Percentiles rank a stretch among this genome's conserved stretches.
Conservation (phyloP, 2,797 vertebrate genomes). For the Moxostoma hubbsi region DNA sequence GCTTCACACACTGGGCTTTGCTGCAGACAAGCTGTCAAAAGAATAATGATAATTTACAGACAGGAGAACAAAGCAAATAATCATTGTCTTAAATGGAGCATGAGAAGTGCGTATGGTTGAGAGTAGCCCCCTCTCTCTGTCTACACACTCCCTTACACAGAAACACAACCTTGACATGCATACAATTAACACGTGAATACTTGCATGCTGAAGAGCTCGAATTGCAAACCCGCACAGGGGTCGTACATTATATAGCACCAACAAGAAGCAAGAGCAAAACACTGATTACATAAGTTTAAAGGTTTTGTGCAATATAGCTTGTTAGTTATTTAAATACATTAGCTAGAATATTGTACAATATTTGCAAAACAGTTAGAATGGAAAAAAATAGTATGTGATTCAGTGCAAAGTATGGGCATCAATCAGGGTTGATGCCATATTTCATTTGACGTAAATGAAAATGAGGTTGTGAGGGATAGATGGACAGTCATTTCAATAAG, state of each 20-base stretch:
- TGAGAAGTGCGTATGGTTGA: slow-evolving; percentile 63
- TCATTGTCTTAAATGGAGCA: slow-evolving; percentile 70
- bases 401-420: not conserved
- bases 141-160: slow-evolving; percentile 42
- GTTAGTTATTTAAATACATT: not conserved
- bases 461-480: not conserved
- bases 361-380: not conserved
- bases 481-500: too few species aligned
- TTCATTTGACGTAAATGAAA: not conserved
- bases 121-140: slow-evolving; percentile 52
- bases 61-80: slow-evolving; percentile 68
- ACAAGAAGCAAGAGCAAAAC: slow-evolving; percentile 18
- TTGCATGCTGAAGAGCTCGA: slow-evolving; percentile 21
- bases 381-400: not conserved
- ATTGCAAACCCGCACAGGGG: not conserved
- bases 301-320: too few species aligned
- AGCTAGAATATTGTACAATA: not conserved
- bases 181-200: slow-evolving; percentile 52
- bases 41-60: slow-evolving; percentile 67
- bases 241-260: not conserved
- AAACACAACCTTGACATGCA: slow-evolving; percentile 38
- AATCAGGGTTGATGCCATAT: not conserved
- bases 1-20: slow-evolving; percentile 41
- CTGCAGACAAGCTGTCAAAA: slow-evolving; percentile 65
- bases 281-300: not conserved